These are phyloP conservation scores for Crotalus helleri DNA, from an alignment of 2,113 vertebrate species.

Conservation along the genomic window DNA sequence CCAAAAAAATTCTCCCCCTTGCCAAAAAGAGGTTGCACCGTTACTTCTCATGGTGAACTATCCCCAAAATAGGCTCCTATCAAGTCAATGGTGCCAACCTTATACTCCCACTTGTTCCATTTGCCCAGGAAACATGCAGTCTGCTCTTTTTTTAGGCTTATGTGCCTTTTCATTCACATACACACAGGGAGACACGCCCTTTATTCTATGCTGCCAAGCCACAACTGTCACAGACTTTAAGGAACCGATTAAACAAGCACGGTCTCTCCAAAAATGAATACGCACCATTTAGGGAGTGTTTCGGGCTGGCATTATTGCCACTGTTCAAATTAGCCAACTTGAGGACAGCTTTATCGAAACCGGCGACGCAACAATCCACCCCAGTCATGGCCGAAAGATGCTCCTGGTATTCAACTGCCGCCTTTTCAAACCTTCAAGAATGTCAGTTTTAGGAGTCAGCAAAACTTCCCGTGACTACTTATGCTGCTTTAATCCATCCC, in stretches of 20 bases:
- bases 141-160: background rate
- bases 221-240: background rate
- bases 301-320: constrained; percentile 84
- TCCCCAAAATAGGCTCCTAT: background rate
- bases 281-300: constrained; percentile 87
- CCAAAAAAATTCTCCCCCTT: background rate
- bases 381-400: constrained; percentile 91
- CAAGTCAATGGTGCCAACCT: background rate
- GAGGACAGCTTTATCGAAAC: constrained; percentile 81
- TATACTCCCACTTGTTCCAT: background rate
- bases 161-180: background rate
- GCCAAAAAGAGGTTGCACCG: background rate
- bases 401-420: constrained; percentile 91
- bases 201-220: background rate
- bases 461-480: constrained; percentile 18
- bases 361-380: constrained; percentile 86
- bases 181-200: background rate
- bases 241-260: background rate
- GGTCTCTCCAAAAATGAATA: background rate
- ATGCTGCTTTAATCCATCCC: too few relatives aligned
- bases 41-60: background rate
- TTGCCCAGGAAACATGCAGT: background rate
- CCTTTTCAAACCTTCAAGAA: constrained; percentile 90
- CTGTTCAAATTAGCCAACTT: constrained; percentile 78
- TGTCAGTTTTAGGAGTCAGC: constrained; percentile 19